These are phyloP conservation scores for Diadumene lineata DNA, from an alignment of 92 coral and sea anemone genomes.

Conservation along the genomic window DNA sequence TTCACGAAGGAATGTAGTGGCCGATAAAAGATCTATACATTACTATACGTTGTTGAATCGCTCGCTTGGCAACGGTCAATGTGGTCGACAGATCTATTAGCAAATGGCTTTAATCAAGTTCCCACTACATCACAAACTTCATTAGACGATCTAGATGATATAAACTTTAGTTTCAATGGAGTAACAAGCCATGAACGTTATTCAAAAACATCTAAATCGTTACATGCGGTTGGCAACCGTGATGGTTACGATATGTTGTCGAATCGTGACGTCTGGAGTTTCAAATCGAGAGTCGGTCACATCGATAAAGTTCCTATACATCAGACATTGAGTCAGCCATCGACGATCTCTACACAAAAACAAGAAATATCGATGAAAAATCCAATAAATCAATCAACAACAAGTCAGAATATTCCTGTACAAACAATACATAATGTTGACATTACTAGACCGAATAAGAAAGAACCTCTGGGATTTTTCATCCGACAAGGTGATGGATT, in stretches of 20 bases:
- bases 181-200: no score
- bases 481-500: slow-evolving; percentile 84
- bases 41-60: neutral
- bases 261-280: slow-evolving; percentile 7
- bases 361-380: slow-evolving; percentile 11
- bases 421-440: slow-evolving; percentile 55
- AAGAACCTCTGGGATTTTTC: slow-evolving; percentile 89
- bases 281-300: no score
- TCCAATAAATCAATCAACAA: slow-evolving; percentile 12
- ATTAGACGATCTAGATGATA: slow-evolving; percentile 13
- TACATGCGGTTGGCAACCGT: slow-evolving; percentile 5
- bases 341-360: neutral
- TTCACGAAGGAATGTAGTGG: slow-evolving; percentile 12
- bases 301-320: neutral
- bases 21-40: neutral
- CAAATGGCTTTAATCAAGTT: slow-evolving; percentile 10
- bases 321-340: neutral
- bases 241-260: no score
- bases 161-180: slow-evolving; percentile 7
- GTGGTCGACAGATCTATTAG: slow-evolving; percentile 22
- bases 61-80: slow-evolving; percentile 28
- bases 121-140: neutral
- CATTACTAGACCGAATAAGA: slow-evolving; percentile 48
- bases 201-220: neutral
- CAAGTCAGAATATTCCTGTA: neutral